Evolutionary conservation across 2,797 vertebrate species (phyloP).

Genomic region (Platyrinchus mystaceus): DNA sequence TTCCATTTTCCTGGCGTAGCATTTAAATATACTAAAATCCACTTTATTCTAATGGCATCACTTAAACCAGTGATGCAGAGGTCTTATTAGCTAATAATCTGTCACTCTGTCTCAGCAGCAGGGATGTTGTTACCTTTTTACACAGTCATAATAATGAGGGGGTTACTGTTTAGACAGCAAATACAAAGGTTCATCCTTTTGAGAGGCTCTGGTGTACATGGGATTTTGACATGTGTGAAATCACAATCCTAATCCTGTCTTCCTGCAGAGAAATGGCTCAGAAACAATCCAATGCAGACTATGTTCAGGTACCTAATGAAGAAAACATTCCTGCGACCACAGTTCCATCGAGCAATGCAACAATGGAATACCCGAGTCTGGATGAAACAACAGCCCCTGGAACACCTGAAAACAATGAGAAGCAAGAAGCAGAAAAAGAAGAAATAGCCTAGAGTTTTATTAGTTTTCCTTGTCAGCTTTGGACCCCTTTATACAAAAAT

Average conservation of each 20-base stretch:
- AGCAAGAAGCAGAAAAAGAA: constrained; percentile 6
- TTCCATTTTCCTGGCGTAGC: neutral
- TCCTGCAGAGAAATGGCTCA: constrained; percentile 70
- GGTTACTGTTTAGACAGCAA: neutral
- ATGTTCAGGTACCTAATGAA: constrained; percentile 50
- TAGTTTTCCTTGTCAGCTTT: neutral
- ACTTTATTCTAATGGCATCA: neutral
- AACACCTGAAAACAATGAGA: constrained; percentile 8
- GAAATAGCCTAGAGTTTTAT: constrained; percentile 12
- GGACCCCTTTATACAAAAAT: neutral
- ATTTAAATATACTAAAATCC: neutral
- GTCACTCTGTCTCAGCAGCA: neutral
- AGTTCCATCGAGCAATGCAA: constrained; percentile 1
- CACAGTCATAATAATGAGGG: neutral
- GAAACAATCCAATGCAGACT: constrained; percentile 33
- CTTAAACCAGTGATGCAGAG: neutral
- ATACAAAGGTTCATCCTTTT: neutral
- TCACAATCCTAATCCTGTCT: constrained; percentile 22
- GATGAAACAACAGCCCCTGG: neutral
- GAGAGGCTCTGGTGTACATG: neutral
- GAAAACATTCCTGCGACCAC: neutral
- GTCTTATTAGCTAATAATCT: neutral
- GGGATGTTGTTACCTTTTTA: neutral
- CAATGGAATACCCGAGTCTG: neutral
- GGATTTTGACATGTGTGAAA: neutral